Conservation (phyloP, 2,113 vertebrate species). For the Columba janthina region DNA sequence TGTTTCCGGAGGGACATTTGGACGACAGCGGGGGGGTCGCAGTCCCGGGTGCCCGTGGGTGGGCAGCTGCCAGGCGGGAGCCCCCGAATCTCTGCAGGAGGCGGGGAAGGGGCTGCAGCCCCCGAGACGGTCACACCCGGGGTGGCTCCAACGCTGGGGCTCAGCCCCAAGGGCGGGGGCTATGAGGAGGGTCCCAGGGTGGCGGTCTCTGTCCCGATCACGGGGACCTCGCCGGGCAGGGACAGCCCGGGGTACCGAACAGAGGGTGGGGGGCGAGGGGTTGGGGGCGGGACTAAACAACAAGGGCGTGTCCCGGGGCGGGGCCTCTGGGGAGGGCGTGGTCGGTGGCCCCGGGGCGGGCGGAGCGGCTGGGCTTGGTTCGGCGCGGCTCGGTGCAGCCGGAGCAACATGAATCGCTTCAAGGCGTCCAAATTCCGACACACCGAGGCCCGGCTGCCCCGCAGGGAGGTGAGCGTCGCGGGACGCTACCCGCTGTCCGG, state of each 20-base stretch:
- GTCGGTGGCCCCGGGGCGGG: background rate
- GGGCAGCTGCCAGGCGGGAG: background rate
- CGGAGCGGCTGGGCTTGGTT: background rate
- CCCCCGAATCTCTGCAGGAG: background rate
- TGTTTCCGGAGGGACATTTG: background rate
- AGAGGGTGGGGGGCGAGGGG: background rate
- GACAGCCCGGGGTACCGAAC: background rate
- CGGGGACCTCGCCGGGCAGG: background rate
- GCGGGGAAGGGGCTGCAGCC: background rate
- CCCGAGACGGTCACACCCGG: background rate
- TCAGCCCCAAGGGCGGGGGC: background rate
- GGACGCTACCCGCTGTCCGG: background rate
- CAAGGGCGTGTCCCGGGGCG: background rate
- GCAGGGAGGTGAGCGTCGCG: constrained; percentile 68
- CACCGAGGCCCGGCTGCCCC: constrained; percentile 83
- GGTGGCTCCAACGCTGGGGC: background rate
- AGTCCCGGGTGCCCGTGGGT: background rate
- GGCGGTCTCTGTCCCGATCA: background rate
- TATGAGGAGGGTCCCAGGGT: background rate
- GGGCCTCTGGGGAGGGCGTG: background rate
- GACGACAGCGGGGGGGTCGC: background rate
- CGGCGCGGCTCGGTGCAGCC: background rate
- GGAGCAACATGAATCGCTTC: constrained; percentile 87
- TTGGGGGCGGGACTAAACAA: background rate
- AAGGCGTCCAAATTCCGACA: constrained; percentile 92